Evolutionary conservation across 2,113 vertebrate genomes (phyloP).

Genomic region (Hippocampus barbouri): DNA sequence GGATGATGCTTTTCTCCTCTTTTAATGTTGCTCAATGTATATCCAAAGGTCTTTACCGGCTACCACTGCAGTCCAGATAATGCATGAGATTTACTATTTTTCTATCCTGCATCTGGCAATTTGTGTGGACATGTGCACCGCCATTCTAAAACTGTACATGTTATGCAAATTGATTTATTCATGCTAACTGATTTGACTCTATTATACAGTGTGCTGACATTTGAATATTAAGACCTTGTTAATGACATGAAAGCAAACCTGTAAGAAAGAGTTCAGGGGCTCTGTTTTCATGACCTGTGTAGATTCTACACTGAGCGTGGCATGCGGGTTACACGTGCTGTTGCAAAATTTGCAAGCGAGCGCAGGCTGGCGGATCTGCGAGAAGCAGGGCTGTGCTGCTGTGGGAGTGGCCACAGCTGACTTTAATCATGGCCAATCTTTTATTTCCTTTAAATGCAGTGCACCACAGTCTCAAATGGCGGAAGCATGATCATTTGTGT

Average conservation of each 20-base stretch:
- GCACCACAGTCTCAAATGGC: too few species aligned
- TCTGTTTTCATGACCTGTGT: too few species aligned
- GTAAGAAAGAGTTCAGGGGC: background rate
- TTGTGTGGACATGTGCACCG: slow-evolving; percentile 20
- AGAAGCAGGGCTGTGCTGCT: too few species aligned
- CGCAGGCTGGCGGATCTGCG: too few species aligned
- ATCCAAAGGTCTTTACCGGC: slow-evolving; percentile 33
- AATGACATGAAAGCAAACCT: background rate
- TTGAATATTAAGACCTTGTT: slow-evolving; percentile 21
- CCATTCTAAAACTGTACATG: slow-evolving; percentile 26
- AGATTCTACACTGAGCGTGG: too few species aligned
- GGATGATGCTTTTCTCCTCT: slow-evolving; percentile 42
- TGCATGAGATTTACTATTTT: slow-evolving; percentile 56
- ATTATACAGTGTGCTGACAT: slow-evolving; percentile 15
- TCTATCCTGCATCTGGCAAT: slow-evolving; percentile 50
- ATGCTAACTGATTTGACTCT: slow-evolving; percentile 39
- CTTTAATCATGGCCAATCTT: too few species aligned
- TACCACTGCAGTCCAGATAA: slow-evolving; percentile 34
- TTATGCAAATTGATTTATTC: slow-evolving; percentile 49
- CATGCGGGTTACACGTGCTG: too few species aligned
- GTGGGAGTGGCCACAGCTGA: too few species aligned
- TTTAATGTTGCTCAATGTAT: slow-evolving; percentile 32
- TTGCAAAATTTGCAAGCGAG: too few species aligned
- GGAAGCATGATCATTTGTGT: too few species aligned
- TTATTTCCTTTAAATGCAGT: too few species aligned